phyloP scores from a whole-genome alignment of 2,888 invertebrate species.

The Aphidoletes aphidimyza region DNA sequence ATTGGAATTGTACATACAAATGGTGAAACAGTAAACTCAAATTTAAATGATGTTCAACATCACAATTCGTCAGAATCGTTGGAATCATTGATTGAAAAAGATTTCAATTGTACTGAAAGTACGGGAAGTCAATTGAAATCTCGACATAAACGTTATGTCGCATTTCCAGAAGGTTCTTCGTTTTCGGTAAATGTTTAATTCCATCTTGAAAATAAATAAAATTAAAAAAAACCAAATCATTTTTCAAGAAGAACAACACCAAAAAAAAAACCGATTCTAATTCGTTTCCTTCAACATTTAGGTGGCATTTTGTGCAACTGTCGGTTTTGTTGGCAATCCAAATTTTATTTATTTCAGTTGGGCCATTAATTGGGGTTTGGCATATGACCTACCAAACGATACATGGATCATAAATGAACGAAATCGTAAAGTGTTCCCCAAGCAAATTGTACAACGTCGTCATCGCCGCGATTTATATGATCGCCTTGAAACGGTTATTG shows the following conservation, averaged over 20 bases:
- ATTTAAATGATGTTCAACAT: background rate
- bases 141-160: constrained; percentile 60
- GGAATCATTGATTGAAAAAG: background rate
- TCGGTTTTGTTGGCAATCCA: constrained; percentile 71
- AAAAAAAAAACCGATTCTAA: background rate
- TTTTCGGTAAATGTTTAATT: constrained; percentile 67
- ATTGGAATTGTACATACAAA: background rate
- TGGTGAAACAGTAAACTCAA: background rate
- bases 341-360: constrained; percentile 71
- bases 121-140: background rate
- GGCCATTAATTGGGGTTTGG: constrained; percentile 77
- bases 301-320: constrained; percentile 73
- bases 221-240: background rate
- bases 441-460: constrained; percentile 70
- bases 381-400: constrained; percentile 72
- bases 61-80: background rate
- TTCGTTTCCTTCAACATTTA: constrained; percentile 57
- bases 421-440: constrained; percentile 60
- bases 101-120: background rate
- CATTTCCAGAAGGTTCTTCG: constrained; percentile 70
- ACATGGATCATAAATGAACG: constrained; percentile 68
- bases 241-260: too few species aligned
- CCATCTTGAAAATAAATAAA: background rate
- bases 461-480: constrained; percentile 76
- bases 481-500: constrained; percentile 75